Base-by-base conservation (phyloP, 2,797 vertebrate genomes). In the Bovichtus diacanthus region DNA sequence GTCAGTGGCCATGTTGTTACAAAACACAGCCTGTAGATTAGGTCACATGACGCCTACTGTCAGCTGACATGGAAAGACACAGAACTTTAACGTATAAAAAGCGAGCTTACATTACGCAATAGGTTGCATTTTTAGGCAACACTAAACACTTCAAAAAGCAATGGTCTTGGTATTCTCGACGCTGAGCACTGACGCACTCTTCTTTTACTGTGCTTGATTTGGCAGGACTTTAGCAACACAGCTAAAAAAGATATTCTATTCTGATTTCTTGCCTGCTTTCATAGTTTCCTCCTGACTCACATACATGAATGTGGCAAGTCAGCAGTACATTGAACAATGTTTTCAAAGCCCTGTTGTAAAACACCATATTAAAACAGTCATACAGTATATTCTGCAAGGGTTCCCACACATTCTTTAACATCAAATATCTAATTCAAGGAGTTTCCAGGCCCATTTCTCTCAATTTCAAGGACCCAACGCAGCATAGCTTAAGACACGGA, bases 21-120 rank as follows among this genome's bases (percentile, higher is more conserved):
- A 78, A 88, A 83, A 88, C 54, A 68, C 21, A 23, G 9, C 39
- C 38, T 58, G 43, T 15, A 53, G 39, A 63, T 62, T 49, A 67
- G 9, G 36, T 82, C 82, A 84, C 82, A 80, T 79, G 76, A 83
- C 61, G 84, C 67, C 36, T 69, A 73, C 73, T 44, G 55, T 90
- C 88, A 91, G 80, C 76, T 91, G 88, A 93, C 64, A 46, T 29
- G 31, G 6, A 62, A 6, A 58, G 19, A 44, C 29, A 53, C 19
- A 66, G 12, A 78, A 55, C n/a, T 53, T 62, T 10, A 23, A 74
- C 53, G 72, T 43, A 49, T 23, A 70, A 62, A 15, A 64, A 56
- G 5, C 2, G 34, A 47, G 31, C 1, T 21, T 21, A 25, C 19
- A 19, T 80, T 81, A 23, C 31, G 36, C 36, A 83, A 78, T 1